These are phyloP conservation scores for Cylindroiulus punctatus DNA, from an alignment of 2,888 invertebrate genomes.

Conservation along the genomic window DNA sequence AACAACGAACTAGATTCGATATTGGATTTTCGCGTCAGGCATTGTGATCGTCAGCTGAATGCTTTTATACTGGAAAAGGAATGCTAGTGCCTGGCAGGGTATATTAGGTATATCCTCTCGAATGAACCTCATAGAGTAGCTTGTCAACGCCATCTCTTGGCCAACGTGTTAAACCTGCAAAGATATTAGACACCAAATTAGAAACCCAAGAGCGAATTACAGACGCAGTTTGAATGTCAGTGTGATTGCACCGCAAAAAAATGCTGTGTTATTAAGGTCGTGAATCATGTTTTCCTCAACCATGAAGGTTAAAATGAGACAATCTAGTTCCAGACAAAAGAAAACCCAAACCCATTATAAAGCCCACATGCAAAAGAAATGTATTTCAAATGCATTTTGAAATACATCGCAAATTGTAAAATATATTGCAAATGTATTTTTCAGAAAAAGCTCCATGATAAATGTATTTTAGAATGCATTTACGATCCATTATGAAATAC, in stretches of 20 bases:
- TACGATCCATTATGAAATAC: too few species aligned
- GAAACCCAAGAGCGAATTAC: neutral
- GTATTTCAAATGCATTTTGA: too few species aligned
- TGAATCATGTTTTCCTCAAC: neutral
- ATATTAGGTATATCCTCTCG: neutral
- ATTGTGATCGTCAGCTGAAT: constrained; percentile 34
- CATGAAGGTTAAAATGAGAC: neutral
- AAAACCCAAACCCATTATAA: too few species aligned
- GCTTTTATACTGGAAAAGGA: constrained; percentile 17
- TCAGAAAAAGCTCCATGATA: too few species aligned
- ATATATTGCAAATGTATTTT: too few species aligned
- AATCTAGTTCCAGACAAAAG: neutral
- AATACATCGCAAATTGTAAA: too few species aligned
- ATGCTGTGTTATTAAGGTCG: neutral
- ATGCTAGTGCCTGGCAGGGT: neutral
- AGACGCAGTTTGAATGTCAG: neutral
- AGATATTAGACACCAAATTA: neutral
- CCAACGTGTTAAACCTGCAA: neutral
- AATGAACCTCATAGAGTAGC: neutral
- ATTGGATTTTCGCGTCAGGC: constrained; percentile 4
- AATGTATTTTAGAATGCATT: too few species aligned
- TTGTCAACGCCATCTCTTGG: constrained; percentile 6
- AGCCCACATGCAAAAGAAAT: too few species aligned
- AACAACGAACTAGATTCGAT: constrained; percentile 30
- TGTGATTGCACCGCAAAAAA: neutral